These are phyloP conservation scores for Stomorhina lunata DNA, from an alignment of 2,888 invertebrate species.

Conservation along the genomic window DNA sequence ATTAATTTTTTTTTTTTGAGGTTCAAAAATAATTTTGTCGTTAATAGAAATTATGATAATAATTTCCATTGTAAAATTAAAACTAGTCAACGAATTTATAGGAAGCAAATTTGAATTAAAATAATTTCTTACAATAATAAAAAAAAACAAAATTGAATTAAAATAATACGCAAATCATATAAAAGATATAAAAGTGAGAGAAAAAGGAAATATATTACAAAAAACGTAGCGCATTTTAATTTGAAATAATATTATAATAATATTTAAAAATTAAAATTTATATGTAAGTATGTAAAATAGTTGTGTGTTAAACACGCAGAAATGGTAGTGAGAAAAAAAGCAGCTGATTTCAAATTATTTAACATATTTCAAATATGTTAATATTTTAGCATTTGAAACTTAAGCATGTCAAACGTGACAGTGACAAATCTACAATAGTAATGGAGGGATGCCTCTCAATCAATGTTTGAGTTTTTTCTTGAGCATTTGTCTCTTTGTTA, in stretches of 20 bases:
- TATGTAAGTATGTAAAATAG: not conserved
- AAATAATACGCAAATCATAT: conserved; percentile 50
- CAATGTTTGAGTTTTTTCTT: conserved; percentile 20
- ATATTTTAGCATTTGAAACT: not conserved
- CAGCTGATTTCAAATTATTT: conserved; percentile 7
- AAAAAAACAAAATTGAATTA: conserved; percentile 32
- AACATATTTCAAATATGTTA: not conserved
- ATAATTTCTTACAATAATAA: conserved; percentile 38
- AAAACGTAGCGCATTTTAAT: conserved; percentile 1
- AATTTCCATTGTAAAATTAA: conserved; percentile 46
- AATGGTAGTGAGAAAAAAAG: conserved; percentile 35
- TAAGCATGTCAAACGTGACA: too few relatives aligned
- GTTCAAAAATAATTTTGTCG: conserved; percentile 29
- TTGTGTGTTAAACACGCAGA: conserved; percentile 11
- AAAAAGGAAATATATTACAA: conserved; percentile 50
- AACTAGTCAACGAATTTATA: conserved; percentile 64
- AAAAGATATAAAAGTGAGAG: not conserved
- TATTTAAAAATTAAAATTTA: not conserved
- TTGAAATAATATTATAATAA: not conserved
- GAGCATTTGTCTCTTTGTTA: not conserved
- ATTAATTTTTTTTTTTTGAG: conserved; percentile 3
- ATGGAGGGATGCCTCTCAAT: not conserved
- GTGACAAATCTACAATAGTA: not conserved
- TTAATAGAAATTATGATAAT: conserved; percentile 8
- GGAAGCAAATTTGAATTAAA: conserved; percentile 27